phyloP scores from a whole-genome alignment of 2,888 invertebrate genomes.

The Cantharis flavilabris region DNA sequence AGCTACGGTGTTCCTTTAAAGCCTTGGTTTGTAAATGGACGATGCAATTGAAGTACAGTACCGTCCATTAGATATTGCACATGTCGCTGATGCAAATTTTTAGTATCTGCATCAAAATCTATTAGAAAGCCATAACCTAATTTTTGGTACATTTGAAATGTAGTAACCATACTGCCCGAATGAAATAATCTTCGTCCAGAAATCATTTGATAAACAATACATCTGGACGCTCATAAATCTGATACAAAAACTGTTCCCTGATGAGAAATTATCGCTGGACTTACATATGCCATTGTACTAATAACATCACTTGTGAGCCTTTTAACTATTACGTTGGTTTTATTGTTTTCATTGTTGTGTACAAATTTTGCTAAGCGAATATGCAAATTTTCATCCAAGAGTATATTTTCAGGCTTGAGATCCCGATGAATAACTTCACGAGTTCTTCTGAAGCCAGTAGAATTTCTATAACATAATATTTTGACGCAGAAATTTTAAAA shows the following conservation, averaged over 20 bases:
- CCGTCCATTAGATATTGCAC: too few relatives aligned
- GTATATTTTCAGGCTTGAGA: conserved; percentile 97
- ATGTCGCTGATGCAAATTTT: too few relatives aligned
- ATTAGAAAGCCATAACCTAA: conserved; percentile 91
- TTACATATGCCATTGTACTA: conserved; percentile 98
- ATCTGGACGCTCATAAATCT: conserved; percentile 97
- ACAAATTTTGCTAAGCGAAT: conserved; percentile 61
- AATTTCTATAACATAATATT: conserved; percentile 94
- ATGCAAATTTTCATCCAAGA: conserved; percentile 95
- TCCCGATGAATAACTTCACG: conserved; percentile 93
- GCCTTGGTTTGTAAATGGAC: too few relatives aligned
- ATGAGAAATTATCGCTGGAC: conserved; percentile 91
- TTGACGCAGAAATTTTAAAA: conserved; percentile 86
- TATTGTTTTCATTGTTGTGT: conserved; percentile 32
- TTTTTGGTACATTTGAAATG: conserved; percentile 93
- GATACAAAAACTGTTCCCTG: conserved; percentile 73
- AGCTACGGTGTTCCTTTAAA: too few relatives aligned
- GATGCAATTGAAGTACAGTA: too few relatives aligned
- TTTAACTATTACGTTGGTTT: conserved; percentile 52
- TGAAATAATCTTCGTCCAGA: conserved; percentile 91
- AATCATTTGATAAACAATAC: conserved; percentile 96
- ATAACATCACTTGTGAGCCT: conserved; percentile 85
- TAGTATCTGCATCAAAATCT: conserved; percentile 86
- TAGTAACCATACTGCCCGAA: conserved; percentile 90
- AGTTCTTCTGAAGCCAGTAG: conserved; percentile 89